Conservation (phyloP, 2,113 vertebrate genomes). For the Cyphomyrus discorhynchus region DNA sequence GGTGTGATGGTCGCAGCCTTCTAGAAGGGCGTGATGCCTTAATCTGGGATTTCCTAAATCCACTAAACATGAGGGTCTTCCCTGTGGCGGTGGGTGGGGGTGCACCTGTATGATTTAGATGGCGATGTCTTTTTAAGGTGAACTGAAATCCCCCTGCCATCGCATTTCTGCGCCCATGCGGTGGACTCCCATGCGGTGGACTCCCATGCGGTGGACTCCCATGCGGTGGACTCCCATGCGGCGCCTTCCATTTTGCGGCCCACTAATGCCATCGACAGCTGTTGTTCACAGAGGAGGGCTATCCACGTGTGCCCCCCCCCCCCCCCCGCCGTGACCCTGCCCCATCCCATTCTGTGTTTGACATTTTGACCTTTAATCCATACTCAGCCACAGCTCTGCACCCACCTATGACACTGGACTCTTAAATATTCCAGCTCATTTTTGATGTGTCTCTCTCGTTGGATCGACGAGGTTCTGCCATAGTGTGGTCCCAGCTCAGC, state of each 20-base stretch:
- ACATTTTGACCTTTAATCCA: not conserved
- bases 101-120: not conserved
- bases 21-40: not conserved
- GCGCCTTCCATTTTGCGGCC: not conserved
- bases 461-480: not conserved
- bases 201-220: not conserved
- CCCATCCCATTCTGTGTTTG: not conserved
- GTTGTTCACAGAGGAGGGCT: not conserved
- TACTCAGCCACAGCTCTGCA: not conserved
- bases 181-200: not conserved
- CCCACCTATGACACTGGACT: not conserved
- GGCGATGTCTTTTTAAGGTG: not conserved
- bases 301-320: not conserved
- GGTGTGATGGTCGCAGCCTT: not conserved
- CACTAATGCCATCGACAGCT: not conserved
- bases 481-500: not conserved
- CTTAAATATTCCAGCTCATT: not conserved
- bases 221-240: not conserved
- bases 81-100: not conserved
- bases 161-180: not conserved
- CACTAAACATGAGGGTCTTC: not conserved
- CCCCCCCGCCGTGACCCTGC: too few species aligned
- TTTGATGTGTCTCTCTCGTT: not conserved
- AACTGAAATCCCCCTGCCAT: not conserved
- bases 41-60: not conserved